phyloP scores from a whole-genome alignment of 2,888 invertebrate species.

The Glaucopsyche alexis region DNA sequence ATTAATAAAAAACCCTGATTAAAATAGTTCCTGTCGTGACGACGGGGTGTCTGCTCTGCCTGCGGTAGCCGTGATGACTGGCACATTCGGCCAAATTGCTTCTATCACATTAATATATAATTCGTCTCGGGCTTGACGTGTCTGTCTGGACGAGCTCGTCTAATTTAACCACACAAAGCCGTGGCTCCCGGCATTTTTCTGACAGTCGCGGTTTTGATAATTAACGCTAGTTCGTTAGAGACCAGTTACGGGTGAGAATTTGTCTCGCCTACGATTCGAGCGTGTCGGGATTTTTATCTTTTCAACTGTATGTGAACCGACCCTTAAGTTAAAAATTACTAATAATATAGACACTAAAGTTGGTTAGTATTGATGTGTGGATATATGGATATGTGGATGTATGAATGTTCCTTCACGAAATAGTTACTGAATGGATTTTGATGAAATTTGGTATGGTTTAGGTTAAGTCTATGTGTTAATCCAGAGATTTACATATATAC shows the following conservation, averaged over 20 bases:
- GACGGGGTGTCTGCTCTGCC: slow-evolving; percentile 35
- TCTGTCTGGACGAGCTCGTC: slow-evolving; percentile 62
- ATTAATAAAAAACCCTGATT: slow-evolving; percentile 28
- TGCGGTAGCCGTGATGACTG: slow-evolving; percentile 54
- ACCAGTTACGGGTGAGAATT: slow-evolving; percentile 56
- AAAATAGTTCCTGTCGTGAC: slow-evolving; percentile 29
- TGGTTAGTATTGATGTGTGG: too few relatives aligned
- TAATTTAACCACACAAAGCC: slow-evolving; percentile 75
- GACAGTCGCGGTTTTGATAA: slow-evolving; percentile 60
- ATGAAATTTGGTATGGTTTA: too few relatives aligned
- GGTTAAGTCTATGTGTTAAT: too few relatives aligned
- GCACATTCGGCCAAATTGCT: slow-evolving; percentile 67
- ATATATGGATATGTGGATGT: too few relatives aligned
- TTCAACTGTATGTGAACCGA: not conserved
- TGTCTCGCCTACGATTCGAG: slow-evolving; percentile 42
- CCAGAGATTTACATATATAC: too few relatives aligned
- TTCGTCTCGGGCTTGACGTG: slow-evolving; percentile 46
- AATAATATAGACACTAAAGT: too few relatives aligned
- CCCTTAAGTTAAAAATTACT: not conserved
- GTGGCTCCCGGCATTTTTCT: slow-evolving; percentile 66
- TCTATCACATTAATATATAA: slow-evolving; percentile 65
- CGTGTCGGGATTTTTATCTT: not conserved
- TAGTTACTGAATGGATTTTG: too few relatives aligned
- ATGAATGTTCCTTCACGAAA: too few relatives aligned
- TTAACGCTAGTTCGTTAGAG: slow-evolving; percentile 41